Percentiles rank a stretch among this genome's conserved stretches.
These are phyloP conservation scores for Anthophora plumipes DNA, from an alignment of 2,888 invertebrate species.

Conservation along the genomic window DNA sequence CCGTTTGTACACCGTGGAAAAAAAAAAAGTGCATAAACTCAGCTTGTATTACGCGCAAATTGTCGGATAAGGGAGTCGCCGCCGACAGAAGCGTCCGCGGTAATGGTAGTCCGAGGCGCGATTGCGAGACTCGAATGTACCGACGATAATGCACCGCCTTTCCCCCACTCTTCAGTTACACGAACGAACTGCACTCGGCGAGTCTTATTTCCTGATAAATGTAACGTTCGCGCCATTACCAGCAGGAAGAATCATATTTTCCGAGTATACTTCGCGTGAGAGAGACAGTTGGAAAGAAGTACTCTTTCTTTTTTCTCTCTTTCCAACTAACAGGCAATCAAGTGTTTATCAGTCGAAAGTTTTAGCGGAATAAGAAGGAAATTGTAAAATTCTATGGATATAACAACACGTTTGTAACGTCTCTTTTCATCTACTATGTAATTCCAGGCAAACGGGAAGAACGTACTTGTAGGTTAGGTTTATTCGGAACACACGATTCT, in stretches of 20 bases:
- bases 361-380: constrained; percentile 26
- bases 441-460: too few relatives aligned
- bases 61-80: constrained; percentile 40
- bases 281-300: too few relatives aligned
- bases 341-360: neutral
- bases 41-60: constrained; percentile 60
- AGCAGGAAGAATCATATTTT: constrained; percentile 32
- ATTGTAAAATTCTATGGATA: too few relatives aligned
- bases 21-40: constrained; percentile 59
- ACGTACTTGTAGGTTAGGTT: constrained; percentile 7
- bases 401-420: too few relatives aligned
- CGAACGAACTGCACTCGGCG: neutral
- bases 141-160: constrained; percentile 47
- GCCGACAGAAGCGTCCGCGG: constrained; percentile 46
- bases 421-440: too few relatives aligned
- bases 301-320: neutral
- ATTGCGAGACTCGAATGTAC: constrained; percentile 13
- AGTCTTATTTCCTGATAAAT: constrained; percentile 36
- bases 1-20: constrained; percentile 12
- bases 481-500: constrained; percentile 32
- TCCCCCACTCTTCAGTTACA: neutral
- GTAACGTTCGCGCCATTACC: constrained; percentile 34
- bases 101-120: constrained; percentile 50
- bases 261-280: constrained; percentile 17
- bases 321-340: neutral